phyloP scores from a whole-genome alignment of 1,140 invertebrate species.

The Chymomyza costata region DNA sequence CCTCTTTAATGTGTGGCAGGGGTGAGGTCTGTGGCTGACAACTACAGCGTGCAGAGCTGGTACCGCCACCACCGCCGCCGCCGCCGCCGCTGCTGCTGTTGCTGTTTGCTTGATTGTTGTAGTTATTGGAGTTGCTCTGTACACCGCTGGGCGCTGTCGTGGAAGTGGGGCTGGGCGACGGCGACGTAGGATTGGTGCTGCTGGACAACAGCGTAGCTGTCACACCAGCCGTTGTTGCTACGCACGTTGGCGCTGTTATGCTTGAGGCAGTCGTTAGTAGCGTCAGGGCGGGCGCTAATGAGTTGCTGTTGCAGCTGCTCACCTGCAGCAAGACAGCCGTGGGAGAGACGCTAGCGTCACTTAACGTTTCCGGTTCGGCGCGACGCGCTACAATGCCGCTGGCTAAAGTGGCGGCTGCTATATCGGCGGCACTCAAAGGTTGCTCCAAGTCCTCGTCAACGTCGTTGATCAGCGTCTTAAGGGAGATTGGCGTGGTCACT shows the following conservation, averaged over 20 bases:
- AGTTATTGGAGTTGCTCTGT: constrained; percentile 5
- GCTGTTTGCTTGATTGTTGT: constrained; percentile 2
- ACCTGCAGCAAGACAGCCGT: constrained; percentile 46
- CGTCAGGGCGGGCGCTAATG: constrained; percentile 26
- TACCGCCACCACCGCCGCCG: constrained; percentile 76
- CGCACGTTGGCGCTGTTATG: constrained; percentile 1
- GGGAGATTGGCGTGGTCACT: constrained; percentile 64
- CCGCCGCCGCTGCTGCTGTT: constrained; percentile 69
- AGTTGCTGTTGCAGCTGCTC: constrained; percentile 32
- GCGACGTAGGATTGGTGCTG: constrained; percentile 13
- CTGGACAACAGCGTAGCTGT: constrained; percentile 15
- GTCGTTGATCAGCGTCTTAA: constrained; percentile 71
- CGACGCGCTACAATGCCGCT: constrained; percentile 61
- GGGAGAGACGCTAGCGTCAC: constrained; percentile 68
- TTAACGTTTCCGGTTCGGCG: constrained; percentile 65
- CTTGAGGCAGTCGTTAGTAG: constrained; percentile 7
- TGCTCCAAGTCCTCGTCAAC: constrained; percentile 60
- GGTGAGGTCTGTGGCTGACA: constrained; percentile 76
- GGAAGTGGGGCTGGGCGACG: constrained; percentile 26
- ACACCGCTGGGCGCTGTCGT: constrained; percentile 26
- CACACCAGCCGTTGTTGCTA: constrained; percentile 3
- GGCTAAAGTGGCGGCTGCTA: constrained; percentile 63
- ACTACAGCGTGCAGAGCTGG: constrained; percentile 64
- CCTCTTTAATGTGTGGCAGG: constrained; percentile 79
- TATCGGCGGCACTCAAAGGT: constrained; percentile 58